Conservation (phyloP, 2,113 vertebrate genomes). For the Sebastes schlegelii region DNA sequence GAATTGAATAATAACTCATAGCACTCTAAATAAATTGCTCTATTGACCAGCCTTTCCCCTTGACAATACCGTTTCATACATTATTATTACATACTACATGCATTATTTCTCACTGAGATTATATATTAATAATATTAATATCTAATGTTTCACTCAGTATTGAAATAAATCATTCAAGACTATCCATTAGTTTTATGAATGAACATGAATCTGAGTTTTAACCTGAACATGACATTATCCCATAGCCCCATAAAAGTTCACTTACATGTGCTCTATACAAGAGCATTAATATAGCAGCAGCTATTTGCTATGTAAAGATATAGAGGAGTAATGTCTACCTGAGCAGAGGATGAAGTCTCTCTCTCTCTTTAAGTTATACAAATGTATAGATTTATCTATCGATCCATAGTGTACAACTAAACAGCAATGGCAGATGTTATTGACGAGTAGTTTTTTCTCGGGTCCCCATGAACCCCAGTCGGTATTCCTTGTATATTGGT, state of each 20-base stretch:
- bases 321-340: too few relatives aligned
- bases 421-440: too few relatives aligned
- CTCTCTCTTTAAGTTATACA: too few relatives aligned
- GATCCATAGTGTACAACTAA: too few relatives aligned
- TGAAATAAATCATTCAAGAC: not conserved
- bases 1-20: constrained; percentile 34
- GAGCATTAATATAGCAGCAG: too few relatives aligned
- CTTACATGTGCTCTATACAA: too few relatives aligned
- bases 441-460: too few relatives aligned
- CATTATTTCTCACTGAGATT: not conserved
- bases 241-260: not conserved
- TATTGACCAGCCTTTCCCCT: constrained; percentile 5
- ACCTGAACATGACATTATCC: not conserved
- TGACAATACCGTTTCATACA: not conserved
- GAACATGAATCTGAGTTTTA: not conserved
- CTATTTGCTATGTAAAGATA: too few relatives aligned
- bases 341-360: too few relatives aligned
- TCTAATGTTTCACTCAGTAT: not conserved
- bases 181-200: not conserved
- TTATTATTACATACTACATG: not conserved
- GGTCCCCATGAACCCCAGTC: too few relatives aligned
- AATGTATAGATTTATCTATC: too few relatives aligned
- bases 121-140: not conserved
- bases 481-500: too few relatives aligned
- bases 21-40: constrained; percentile 17